Evolutionary conservation across 2,797 vertebrate genomes (phyloP).

Genomic region (Danio kyathit): DNA sequence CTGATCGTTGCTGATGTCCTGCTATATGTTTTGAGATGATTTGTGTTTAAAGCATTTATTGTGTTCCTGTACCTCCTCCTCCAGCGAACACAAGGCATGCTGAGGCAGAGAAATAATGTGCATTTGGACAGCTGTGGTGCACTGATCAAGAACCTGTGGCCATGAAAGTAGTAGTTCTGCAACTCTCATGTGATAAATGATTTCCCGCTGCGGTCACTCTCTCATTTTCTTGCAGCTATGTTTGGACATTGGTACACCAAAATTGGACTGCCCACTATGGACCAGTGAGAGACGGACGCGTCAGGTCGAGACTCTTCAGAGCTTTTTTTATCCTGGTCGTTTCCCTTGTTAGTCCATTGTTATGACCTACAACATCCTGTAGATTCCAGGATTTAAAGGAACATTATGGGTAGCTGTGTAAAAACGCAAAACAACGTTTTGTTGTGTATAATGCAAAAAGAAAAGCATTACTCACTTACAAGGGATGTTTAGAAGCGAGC

Average conservation of each 20-base stretch:
- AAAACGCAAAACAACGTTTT: not conserved
- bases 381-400: constrained; percentile 4
- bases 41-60: constrained; percentile 31
- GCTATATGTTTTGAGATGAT: constrained; percentile 20
- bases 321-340: not conserved
- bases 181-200: constrained; percentile 1
- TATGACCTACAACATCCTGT: constrained; percentile 8
- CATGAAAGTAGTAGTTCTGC: constrained; percentile 26
- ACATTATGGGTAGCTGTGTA: not conserved
- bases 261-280: not conserved
- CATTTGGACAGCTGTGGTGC: constrained; percentile 22
- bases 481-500: not conserved
- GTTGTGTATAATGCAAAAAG: no score
- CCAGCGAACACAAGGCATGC: constrained; percentile 3
- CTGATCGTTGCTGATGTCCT: constrained; percentile 31
- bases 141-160: constrained; percentile 33
- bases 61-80: constrained; percentile 10
- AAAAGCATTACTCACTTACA: not conserved
- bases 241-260: constrained; percentile 40
- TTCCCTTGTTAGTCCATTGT: constrained; percentile 7
- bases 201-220: constrained; percentile 18
- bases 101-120: constrained; percentile 28
- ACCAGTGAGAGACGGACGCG: constrained; percentile 2
- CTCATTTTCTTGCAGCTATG: constrained; percentile 37
- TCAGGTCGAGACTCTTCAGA: not conserved